Base-by-base conservation (phyloP, 92 coral and sea anemone species). In the Epizoanthus illoricatus region DNA sequence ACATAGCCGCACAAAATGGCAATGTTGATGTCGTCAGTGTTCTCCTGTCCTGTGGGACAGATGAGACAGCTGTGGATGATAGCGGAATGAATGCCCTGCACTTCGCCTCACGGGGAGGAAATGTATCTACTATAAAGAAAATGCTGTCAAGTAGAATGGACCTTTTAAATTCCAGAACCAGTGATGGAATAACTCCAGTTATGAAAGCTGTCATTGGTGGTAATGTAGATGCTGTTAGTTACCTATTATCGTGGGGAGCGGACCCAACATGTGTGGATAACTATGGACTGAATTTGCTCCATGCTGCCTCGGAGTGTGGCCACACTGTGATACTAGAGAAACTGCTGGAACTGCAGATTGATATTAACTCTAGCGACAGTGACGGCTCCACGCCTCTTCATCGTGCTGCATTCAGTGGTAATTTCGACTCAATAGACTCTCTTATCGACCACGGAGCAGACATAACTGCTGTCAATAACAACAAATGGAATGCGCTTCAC, bases 1-100 rank as follows among this genome's bases (percentile, higher is more conserved):
- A 90, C 55, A 88, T 92, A 82, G 94, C 97, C 11, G 91, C 94
- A 55, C 86, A 90, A 49, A 84, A 92, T 81, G 92, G 97, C 39
- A 86, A 88, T 47, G 65, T 81, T 12, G 92, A 92, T 43, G 85
- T 89, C 19, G 92, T 90, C 57, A 85, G 90, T 63, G 78, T 86
- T 76, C 84, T 92, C n/a, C 75, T 92, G 56, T 85, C 92, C 19
- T 62, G 88, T 42, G 94, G 94, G 17, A 92, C 94, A 18, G 84
- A 90, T 64, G 92, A 84, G 41, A 73, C 84, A 40, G 76, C 92
- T 36, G 88, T 88, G 39, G 94, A 92, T 79, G 90, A 86, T 75
- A 87, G 84, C 55, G 94, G 94, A 5, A 80, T 86, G 89, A 87
- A 93, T 18, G 89, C 90, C 18, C 75, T 92, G 36, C 97, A 92